These are phyloP conservation scores for Nanorana parkeri DNA, from an alignment of 2,113 vertebrate genomes.

Conservation along the genomic window DNA sequence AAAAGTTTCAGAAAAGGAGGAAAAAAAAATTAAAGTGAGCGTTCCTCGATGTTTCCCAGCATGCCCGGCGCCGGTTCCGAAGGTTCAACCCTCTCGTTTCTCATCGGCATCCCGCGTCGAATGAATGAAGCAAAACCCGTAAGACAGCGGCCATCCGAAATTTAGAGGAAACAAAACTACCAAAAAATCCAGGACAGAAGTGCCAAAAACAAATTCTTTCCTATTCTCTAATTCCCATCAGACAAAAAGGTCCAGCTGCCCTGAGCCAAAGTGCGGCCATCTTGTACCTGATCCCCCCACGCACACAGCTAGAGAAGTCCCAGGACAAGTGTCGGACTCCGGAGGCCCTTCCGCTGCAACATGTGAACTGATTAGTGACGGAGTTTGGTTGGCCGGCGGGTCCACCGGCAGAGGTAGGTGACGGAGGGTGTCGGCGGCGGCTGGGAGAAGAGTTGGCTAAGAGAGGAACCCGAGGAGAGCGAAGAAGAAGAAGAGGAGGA, in stretches of 20 bases:
- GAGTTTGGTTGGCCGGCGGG: not conserved
- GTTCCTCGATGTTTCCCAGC: too few species aligned
- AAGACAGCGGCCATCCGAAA: not conserved
- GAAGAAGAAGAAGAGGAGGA: not conserved
- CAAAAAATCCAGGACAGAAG: not conserved
- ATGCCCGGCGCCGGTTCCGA: too few species aligned
- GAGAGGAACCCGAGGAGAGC: not conserved
- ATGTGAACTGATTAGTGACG: not conserved
- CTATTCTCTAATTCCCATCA: not conserved
- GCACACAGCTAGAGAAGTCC: too few species aligned
- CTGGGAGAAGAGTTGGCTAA: not conserved
- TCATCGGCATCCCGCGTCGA: not conserved
- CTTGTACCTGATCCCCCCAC: not conserved
- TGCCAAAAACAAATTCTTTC: not conserved
- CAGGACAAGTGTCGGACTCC: too few species aligned
- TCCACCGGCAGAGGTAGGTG: not conserved
- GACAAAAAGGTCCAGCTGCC: not conserved
- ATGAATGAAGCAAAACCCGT: not conserved
- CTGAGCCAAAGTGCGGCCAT: conserved; percentile 19
- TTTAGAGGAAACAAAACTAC: too few species aligned
- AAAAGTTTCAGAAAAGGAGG: not conserved
- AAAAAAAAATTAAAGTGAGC: too few species aligned
- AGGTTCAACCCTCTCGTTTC: not conserved
- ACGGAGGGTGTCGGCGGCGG: not conserved
- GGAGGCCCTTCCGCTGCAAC: too few species aligned